These are phyloP conservation scores for Peromyscus californicus DNA, from an alignment of 2,113 vertebrate species.

Conservation along the genomic window DNA sequence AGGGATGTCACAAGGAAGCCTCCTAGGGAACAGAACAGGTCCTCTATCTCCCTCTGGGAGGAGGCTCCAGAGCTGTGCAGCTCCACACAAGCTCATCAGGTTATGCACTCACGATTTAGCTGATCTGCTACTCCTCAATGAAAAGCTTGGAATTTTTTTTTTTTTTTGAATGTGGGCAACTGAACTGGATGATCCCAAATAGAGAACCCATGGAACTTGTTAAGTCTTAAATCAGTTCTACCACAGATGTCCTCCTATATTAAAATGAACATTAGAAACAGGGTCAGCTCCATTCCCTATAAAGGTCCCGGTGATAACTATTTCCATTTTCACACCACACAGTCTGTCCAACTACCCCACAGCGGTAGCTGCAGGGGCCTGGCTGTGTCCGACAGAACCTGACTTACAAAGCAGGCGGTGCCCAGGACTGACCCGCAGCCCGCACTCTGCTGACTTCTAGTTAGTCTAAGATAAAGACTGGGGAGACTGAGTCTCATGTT, in stretches of 20 bases:
- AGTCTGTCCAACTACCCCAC: not conserved
- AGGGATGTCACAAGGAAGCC: fast-evolving
- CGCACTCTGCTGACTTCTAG: fast-evolving
- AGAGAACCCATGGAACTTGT: not conserved
- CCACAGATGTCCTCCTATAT: not conserved
- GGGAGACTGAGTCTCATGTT: not conserved
- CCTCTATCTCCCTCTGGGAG: not conserved
- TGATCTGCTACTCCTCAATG: fast-evolving
- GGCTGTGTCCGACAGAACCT: not conserved
- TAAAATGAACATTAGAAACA: not conserved
- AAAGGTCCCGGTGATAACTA: not conserved
- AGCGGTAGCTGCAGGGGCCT: not conserved
- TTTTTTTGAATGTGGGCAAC: not conserved
- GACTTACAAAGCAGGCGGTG: fast-evolving
- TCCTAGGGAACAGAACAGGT: not conserved
- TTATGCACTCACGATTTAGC: fast-evolving
- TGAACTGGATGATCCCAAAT: not conserved
- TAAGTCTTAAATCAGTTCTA: not conserved
- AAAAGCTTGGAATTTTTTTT: not conserved
- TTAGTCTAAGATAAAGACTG: not conserved
- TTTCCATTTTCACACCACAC: not conserved
- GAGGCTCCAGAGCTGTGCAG: not conserved
- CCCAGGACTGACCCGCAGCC: not conserved
- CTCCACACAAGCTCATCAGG: not conserved
- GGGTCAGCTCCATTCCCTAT: not conserved